Evolutionary conservation across 1,140 invertebrate species (phyloP).

Genomic region (Drosophila micromelanica): DNA sequence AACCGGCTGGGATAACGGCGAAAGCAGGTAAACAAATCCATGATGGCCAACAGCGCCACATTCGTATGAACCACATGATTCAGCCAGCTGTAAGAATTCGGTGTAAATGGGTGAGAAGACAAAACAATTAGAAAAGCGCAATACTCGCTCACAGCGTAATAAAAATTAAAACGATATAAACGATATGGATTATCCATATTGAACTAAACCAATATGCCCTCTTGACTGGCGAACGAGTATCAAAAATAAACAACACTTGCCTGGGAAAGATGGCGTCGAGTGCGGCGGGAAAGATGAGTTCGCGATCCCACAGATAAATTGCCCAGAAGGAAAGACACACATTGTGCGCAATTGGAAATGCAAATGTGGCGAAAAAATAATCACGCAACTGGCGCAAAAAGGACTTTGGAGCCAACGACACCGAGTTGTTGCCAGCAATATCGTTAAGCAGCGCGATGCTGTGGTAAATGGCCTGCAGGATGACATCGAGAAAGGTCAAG

Average conservation of each 20-base stretch:
- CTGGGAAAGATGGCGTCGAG: constrained; percentile 72
- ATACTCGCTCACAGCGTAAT: too few relatives aligned
- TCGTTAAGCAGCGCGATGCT: constrained; percentile 67
- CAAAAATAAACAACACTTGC: constrained; percentile 19
- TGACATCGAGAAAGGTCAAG: constrained; percentile 72
- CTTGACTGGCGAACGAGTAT: too few relatives aligned
- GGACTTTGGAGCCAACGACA: constrained; percentile 45
- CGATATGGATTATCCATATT: too few relatives aligned
- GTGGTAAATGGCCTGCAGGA: constrained; percentile 72
- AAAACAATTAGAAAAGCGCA: too few relatives aligned
- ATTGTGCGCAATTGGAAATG: constrained; percentile 75
- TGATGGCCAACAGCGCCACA: constrained; percentile 65
- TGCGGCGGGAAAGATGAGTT: constrained; percentile 71
- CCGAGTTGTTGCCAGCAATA: constrained; percentile 56
- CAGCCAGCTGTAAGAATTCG: constrained; percentile 64
- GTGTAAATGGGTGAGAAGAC: not conserved
- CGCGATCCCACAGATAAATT: constrained; percentile 72
- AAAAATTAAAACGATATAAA: too few relatives aligned
- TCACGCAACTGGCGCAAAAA: constrained; percentile 50
- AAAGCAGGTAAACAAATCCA: constrained; percentile 78
- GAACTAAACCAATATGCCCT: too few relatives aligned
- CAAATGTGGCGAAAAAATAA: constrained; percentile 71
- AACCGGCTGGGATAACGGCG: constrained; percentile 65
- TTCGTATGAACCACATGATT: constrained; percentile 81
- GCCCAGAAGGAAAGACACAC: constrained; percentile 74